Evolutionary conservation across 2,113 vertebrate species (phyloP).

Genomic region (Mus spicilegus): DNA sequence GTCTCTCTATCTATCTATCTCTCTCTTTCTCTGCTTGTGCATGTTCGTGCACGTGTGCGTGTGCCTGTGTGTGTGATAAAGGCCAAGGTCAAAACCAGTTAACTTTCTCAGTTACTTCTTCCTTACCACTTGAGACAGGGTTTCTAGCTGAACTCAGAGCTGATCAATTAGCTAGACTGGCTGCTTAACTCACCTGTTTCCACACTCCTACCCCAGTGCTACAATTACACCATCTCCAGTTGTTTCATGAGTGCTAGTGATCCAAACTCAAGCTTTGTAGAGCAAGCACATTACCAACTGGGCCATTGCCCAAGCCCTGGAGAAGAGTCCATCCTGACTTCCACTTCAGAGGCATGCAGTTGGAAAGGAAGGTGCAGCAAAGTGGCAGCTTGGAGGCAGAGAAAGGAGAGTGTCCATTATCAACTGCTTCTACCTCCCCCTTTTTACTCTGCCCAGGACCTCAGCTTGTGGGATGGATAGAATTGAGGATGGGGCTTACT

Average conservation of each 20-base stretch:
- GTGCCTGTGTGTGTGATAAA: not conserved
- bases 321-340: not conserved
- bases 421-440: not conserved
- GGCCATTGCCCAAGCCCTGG: accelerated
- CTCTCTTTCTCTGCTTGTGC: not conserved
- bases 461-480: no score
- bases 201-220: not conserved
- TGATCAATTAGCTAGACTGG: not conserved
- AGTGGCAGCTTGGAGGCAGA: not conserved
- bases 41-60: not conserved
- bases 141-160: not conserved
- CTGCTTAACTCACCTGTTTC: not conserved
- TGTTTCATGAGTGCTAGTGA: not conserved
- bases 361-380: not conserved
- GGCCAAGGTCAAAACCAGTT: not conserved
- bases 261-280: not conserved
- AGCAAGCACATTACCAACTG: not conserved
- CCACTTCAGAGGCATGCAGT: not conserved
- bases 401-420: not conserved
- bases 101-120: not conserved
- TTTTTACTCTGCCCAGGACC: not conserved
- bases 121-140: not conserved
- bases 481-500: not conserved
- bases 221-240: not conserved
- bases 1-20: not conserved